These are phyloP conservation scores for Amiota mariae DNA, from an alignment of 2,888 invertebrate genomes.

Conservation along the genomic window DNA sequence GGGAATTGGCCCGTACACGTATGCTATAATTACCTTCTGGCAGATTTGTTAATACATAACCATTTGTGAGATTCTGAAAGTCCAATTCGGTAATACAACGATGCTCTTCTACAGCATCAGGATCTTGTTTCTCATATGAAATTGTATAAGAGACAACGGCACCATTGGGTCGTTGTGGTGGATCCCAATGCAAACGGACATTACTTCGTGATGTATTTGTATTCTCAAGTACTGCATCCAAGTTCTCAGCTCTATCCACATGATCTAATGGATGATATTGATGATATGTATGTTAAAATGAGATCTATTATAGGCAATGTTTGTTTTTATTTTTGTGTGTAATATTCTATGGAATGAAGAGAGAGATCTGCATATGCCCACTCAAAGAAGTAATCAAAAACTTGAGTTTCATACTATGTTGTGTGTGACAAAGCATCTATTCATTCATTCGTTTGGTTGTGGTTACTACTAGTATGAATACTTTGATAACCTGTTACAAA, in stretches of 20 bases:
- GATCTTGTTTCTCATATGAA: constrained; percentile 77
- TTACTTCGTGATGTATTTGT: constrained; percentile 75
- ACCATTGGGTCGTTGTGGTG: constrained; percentile 90
- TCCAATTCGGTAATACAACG: constrained; percentile 81
- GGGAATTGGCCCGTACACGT: constrained; percentile 83
- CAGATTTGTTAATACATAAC: constrained; percentile 73
- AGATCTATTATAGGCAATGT: background rate
- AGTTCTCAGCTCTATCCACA: constrained; percentile 79
- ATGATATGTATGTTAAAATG: background rate
- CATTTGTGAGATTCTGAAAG: constrained; percentile 74
- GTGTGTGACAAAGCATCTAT: no score
- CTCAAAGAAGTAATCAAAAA: no score
- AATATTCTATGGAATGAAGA: no score
- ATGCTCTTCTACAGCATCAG: constrained; percentile 80
- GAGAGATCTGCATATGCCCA: no score
- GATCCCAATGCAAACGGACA: constrained; percentile 85
- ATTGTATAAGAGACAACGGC: constrained; percentile 89
- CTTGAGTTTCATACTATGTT: no score
- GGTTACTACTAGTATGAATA: no score
- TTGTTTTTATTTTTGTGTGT: no score
- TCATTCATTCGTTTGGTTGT: no score
- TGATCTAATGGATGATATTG: constrained; percentile 75
- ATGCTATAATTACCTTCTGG: constrained; percentile 88
- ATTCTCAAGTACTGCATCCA: constrained; percentile 71
- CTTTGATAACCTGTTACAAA: no score